Percentiles rank a stretch among this genome's conserved stretches.
Evolutionary conservation across 2,113 vertebrate genomes (phyloP).

Genomic region (Pseudois nayaur): DNA sequence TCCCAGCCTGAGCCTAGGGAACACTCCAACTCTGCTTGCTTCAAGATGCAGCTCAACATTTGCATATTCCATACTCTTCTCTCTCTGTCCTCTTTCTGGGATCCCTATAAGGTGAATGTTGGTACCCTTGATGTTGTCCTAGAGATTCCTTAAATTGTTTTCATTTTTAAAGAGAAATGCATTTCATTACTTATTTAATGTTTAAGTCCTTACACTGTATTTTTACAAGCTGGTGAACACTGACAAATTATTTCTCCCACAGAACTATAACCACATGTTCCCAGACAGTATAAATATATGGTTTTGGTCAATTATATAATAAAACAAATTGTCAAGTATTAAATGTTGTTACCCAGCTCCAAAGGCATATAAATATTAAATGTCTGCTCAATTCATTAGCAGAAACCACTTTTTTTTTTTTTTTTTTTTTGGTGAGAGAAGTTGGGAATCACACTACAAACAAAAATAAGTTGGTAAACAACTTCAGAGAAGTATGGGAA

Average conservation of each 20-base stretch:
- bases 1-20: not conserved
- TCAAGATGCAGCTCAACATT: not conserved
- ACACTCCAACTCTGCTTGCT: not conserved
- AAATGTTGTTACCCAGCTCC: constrained; percentile 85
- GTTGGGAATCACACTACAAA: constrained; percentile 86
- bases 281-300: constrained; percentile 99
- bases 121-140: not conserved
- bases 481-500: constrained; percentile 84
- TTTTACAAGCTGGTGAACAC: constrained; percentile 82
- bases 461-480: constrained; percentile 94
- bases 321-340: constrained; percentile 97
- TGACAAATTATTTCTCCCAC: not conserved
- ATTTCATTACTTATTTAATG: constrained; percentile 95
- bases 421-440: constrained; percentile 30
- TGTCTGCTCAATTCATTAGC: constrained; percentile 88
- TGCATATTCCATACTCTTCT: not conserved
- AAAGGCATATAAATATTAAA: constrained; percentile 96
- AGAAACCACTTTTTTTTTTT: constrained; percentile 74
- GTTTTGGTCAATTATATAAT: constrained; percentile 95
- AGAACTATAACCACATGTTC: constrained; percentile 70
- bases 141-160: not conserved
- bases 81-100: not conserved
- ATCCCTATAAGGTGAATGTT: not conserved
- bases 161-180: constrained; percentile 53
- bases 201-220: constrained; percentile 90